A percentile compares a stretch with the other conserved stretches of the same genome.
These are phyloP conservation scores for Desoria tigrina DNA, from an alignment of 2,888 invertebrate species.

Conservation along the genomic window DNA sequence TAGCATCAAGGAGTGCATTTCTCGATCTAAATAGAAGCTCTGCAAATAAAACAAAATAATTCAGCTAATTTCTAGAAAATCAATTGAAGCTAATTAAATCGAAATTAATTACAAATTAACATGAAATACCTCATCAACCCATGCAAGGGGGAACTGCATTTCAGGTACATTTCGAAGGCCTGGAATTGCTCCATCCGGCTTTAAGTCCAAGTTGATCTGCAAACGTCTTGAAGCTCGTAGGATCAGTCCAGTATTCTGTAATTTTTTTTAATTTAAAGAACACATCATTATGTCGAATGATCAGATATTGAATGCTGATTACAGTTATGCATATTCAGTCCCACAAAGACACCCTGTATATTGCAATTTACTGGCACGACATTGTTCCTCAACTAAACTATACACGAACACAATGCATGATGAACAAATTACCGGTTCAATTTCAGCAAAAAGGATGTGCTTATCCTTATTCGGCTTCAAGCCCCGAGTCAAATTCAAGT, in stretches of 20 bases:
- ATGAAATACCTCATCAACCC: slow-evolving; percentile 37
- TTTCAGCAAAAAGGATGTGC: slow-evolving; percentile 30
- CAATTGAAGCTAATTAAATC: no score
- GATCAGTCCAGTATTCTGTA: slow-evolving; percentile 36
- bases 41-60: background rate
- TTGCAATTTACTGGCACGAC: no score
- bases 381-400: background rate
- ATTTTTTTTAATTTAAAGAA: background rate
- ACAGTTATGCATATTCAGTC: no score
- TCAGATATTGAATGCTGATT: no score
- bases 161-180: slow-evolving; percentile 32
- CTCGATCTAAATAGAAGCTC: slow-evolving; percentile 9
- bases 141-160: slow-evolving; percentile 38
- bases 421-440: slow-evolving; percentile 36
- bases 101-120: background rate
- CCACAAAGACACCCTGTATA: no score
- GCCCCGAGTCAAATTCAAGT: slow-evolving; percentile 35
- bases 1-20: background rate
- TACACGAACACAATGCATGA: background rate
- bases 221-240: slow-evolving; percentile 31
- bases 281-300: background rate
- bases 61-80: background rate
- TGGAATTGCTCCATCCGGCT: slow-evolving; percentile 25
- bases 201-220: slow-evolving; percentile 41
- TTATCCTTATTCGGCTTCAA: slow-evolving; percentile 24